Evolutionary conservation across 2,797 vertebrate species (phyloP), one percentile per base, ranked within the genome.

Genomic region (Falco concolor): DNA sequence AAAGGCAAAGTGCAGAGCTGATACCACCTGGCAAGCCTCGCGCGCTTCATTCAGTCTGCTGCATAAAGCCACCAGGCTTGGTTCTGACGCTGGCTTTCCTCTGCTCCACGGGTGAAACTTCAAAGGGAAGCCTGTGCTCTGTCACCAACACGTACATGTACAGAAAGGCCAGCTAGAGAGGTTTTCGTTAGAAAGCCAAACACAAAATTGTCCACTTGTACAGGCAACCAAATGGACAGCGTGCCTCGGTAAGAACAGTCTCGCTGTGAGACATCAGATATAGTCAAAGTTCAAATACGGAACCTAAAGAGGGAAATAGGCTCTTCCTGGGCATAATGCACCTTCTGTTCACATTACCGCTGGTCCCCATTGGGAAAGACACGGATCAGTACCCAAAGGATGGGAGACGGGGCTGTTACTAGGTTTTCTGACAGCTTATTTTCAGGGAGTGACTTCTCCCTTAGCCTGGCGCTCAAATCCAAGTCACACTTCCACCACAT

Each of bases 191-290:
- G 45, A 78, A 87, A 68, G 12, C 45, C 45, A 82, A 68, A 56
- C 13, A 56, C n/a, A 16, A 44, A 53, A 42, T 4, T 7, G 47
- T 32, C 15, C 19, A 13, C 34, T 22, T 38, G 5, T 12, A 42
- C 0, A 13, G 44, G 32, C 1, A 4, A 64, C 32, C 36, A 57
- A 61, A 32, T 8, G 5, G n/a, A 27, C 45, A 32, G 1, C 10
- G 34, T 32, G 50, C 28, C 50, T 47, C 12, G 2, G 19, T 56
- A 75, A 65, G n/a, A 52, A 49, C 15, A 15, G 13, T 20, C 49
- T 77, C 15, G 5, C 27, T 22, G 23, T 10, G 14, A 87, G 36
- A 1, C 0, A 44, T 44, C 65, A 75, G 49, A 67, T 7, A 36
- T 5, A 75, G 53, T 4, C 53, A 77, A 15, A 69, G 80, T 45